These are phyloP conservation scores for Heliangelus exortis DNA, from an alignment of 2,797 vertebrate species.

Conservation along the genomic window DNA sequence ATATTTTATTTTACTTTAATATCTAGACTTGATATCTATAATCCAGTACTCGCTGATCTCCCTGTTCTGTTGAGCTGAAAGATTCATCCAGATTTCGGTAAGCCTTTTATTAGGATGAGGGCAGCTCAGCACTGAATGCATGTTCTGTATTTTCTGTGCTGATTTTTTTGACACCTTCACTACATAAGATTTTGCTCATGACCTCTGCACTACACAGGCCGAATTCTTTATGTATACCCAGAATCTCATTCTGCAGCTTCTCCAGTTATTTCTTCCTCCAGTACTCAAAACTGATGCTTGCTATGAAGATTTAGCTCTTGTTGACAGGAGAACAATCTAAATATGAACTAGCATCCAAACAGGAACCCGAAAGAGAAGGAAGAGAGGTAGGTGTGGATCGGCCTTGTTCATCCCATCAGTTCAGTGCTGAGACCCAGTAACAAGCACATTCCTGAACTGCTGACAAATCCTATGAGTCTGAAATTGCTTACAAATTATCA, in stretches of 20 bases:
- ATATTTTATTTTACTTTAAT: not conserved
- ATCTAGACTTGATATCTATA: not conserved
- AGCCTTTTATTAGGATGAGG: not conserved
- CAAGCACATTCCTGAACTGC: not conserved
- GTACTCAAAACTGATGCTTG: not conserved
- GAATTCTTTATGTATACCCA: not conserved
- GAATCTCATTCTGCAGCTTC: not conserved
- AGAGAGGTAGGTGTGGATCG: not conserved
- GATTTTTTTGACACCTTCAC: not conserved
- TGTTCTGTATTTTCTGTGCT: not conserved
- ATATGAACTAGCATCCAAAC: not conserved
- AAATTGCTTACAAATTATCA: not conserved
- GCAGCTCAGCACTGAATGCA: not conserved
- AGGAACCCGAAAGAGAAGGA: not conserved
- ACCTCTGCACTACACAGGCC: accelerated
- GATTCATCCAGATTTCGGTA: not conserved
- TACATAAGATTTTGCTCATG: not conserved
- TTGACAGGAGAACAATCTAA: not conserved
- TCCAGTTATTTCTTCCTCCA: not conserved
- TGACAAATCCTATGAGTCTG: accelerated
- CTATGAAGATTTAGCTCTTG: not conserved
- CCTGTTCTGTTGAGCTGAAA: not conserved
- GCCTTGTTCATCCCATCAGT: not conserved
- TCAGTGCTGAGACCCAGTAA: not conserved
- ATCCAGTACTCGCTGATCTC: not conserved